Percentiles rank a stretch among this genome's conserved stretches.
Evolutionary conservation across 1,140 invertebrate genomes (phyloP).

Genomic region (Drosophila cardini): DNA sequence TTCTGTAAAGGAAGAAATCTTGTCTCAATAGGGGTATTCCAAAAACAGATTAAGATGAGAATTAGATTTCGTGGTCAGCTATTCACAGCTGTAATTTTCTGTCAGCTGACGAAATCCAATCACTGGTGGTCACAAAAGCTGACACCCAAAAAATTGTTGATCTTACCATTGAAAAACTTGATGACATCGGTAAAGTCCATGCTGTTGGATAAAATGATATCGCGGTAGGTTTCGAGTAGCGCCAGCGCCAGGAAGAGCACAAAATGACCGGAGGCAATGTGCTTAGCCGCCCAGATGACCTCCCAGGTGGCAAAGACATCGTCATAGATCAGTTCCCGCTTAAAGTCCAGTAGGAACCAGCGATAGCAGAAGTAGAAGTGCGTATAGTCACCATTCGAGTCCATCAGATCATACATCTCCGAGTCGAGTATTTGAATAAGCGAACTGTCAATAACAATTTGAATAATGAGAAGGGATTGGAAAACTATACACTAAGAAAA

Average conservation of each 20-base stretch:
- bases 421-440: slow-evolving; percentile 95
- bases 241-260: slow-evolving; percentile 97
- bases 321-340: slow-evolving; percentile 94
- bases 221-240: slow-evolving; percentile 95
- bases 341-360: slow-evolving; percentile 92
- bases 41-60: too few relatives aligned
- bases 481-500: too few relatives aligned
- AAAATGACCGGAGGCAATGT: slow-evolving; percentile 94
- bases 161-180: slow-evolving; percentile 97
- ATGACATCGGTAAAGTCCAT: slow-evolving; percentile 99
- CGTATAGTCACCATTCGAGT: slow-evolving; percentile 97
- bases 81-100: too few relatives aligned
- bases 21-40: too few relatives aligned
- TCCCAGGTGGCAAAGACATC: slow-evolving; percentile 98
- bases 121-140: too few relatives aligned
- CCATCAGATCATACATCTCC: slow-evolving; percentile 97
- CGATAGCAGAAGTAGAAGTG: slow-evolving; percentile 99
- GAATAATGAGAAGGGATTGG: too few relatives aligned
- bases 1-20: slow-evolving; percentile 89
- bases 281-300: slow-evolving; percentile 96
- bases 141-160: not conserved
- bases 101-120: too few relatives aligned
- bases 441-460: slow-evolving; percentile 85
- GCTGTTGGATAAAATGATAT: slow-evolving; percentile 96
- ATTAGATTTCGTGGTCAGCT: too few relatives aligned